Conservation (phyloP, 2,797 vertebrate genomes). For the Bovichtus variegatus region DNA sequence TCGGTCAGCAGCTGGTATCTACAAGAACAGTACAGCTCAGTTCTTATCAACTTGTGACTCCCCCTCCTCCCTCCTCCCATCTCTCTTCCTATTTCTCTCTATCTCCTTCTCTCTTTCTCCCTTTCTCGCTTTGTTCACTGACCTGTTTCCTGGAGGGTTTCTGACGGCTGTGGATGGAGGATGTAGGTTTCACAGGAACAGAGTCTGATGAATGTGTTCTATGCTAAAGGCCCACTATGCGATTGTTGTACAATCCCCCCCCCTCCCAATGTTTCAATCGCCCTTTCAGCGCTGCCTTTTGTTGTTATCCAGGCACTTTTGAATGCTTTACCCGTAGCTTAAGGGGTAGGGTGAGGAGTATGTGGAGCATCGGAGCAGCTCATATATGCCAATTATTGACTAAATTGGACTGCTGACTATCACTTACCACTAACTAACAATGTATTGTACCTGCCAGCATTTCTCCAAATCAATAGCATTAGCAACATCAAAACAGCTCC, state of each 20-base stretch:
- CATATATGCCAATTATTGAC: slow-evolving; percentile 16
- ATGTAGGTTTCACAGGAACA: slow-evolving; percentile 49
- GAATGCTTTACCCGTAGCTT: not conserved
- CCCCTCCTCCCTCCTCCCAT: slow-evolving; percentile 42
- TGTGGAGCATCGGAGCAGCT: not conserved
- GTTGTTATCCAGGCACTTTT: slow-evolving; percentile 15
- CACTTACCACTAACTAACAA: not conserved
- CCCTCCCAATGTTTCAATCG: not conserved
- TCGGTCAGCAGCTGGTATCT: slow-evolving; percentile 81
- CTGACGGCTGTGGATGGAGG: slow-evolving; percentile 50
- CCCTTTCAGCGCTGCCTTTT: slow-evolving; percentile 21
- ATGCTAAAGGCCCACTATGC: slow-evolving; percentile 15
- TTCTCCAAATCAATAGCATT: slow-evolving; percentile 11
- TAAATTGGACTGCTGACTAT: slow-evolving; percentile 9
- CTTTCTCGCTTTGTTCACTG: slow-evolving; percentile 67
- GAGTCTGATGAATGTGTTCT: slow-evolving; percentile 44
- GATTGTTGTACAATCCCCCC: not conserved
- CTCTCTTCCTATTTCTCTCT: slow-evolving; percentile 42
- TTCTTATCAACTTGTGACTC: slow-evolving; percentile 73
- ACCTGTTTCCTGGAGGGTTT: slow-evolving; percentile 80
- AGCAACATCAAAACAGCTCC: not conserved
- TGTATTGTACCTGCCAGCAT: not conserved
- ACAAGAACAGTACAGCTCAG: slow-evolving; percentile 77
- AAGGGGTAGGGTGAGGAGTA: not conserved
- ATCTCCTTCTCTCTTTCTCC: slow-evolving; percentile 35